Conservation (phyloP, 2,888 invertebrate species). For the Noctuana brunneofusca region DNA sequence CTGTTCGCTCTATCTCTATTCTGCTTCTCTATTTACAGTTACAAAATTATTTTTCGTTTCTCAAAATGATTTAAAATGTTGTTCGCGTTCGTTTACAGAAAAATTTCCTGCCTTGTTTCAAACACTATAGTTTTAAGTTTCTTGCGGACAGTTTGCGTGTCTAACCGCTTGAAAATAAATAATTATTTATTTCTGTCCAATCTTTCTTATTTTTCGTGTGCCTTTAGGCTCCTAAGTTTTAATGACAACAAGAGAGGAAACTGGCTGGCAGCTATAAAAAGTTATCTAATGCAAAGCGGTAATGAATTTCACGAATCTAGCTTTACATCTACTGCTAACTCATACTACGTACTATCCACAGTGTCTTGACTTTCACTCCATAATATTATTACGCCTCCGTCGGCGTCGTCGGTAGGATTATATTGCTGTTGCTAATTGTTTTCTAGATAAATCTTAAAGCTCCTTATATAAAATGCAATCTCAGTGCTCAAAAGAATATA, state of each 20-base stretch:
- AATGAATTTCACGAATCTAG: constrained; percentile 44
- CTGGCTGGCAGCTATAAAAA: neutral
- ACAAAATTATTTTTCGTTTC: too few relatives aligned
- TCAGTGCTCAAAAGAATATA: neutral
- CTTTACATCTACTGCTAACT: constrained; percentile 36
- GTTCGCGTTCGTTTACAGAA: too few relatives aligned
- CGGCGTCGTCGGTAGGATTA: constrained; percentile 7
- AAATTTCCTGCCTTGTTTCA: neutral
- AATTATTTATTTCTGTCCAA: too few relatives aligned
- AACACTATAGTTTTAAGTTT: neutral
- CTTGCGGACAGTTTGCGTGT: too few relatives aligned
- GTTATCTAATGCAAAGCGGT: constrained; percentile 37
- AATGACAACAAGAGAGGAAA: neutral
- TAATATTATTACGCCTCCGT: constrained; percentile 40
- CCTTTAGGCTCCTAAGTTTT: too few relatives aligned
- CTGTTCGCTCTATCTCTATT: too few relatives aligned
- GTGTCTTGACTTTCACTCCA: constrained; percentile 73
- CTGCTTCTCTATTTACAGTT: too few relatives aligned
- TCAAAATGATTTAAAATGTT: too few relatives aligned
- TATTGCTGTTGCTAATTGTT: constrained; percentile 8
- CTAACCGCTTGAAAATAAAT: neutral
- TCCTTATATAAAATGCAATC: neutral
- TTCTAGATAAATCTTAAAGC: constrained; percentile 3
- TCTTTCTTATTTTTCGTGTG: too few relatives aligned
- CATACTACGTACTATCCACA: constrained; percentile 41